Base-by-base conservation (phyloP, 1,140 invertebrate species). In the Aphelinus atriplicis region DNA sequence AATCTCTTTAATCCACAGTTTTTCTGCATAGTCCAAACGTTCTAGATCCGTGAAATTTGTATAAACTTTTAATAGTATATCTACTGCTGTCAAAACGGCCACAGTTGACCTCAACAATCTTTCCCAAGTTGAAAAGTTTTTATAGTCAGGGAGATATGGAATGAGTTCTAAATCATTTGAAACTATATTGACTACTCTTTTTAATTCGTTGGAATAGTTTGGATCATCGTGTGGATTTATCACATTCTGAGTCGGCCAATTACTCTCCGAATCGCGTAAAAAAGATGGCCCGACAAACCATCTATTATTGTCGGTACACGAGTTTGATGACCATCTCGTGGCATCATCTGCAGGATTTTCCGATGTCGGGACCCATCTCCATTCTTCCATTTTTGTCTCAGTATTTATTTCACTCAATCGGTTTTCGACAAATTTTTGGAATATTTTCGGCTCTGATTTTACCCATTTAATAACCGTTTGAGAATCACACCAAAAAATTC, bases 351-450 rank as follows among this genome's bases (percentile, higher is more conserved):
- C 60, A n/a, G 63, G 48, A 80, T 90, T 90, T 1, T 85, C 64
- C 26, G 62, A 50, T 1, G 85, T 80, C 9, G 70, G 58, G 0
- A 89, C 82, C 78, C 90, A 84, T 46, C 58, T n/a, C 89, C 88
- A 90, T 45, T 85, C 72, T 7, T 66, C 84, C 4, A 6, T 46
- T 3, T 2, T 26, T 46, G 58, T 9, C 46, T 26, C 6, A 4
- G 60, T 43, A 1, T 3, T n/a, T 3, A 71, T 71, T 61, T 71
- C 57, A 4, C 47, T 58, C 9, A 71, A 50, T 6, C 68, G 58
- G 81, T 88, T 87, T 1, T 79, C 80, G 1, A 85, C 84, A 56
- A 73, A 79, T 2, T 57, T 69, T 61, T 76, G 64, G 6, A 69
- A 45, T n/a, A 57, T 57, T 26, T 58, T 58, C 43, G 78, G 71